Base-by-base conservation (phyloP, 2,113 vertebrate genomes). In the Stercorarius parasiticus region DNA sequence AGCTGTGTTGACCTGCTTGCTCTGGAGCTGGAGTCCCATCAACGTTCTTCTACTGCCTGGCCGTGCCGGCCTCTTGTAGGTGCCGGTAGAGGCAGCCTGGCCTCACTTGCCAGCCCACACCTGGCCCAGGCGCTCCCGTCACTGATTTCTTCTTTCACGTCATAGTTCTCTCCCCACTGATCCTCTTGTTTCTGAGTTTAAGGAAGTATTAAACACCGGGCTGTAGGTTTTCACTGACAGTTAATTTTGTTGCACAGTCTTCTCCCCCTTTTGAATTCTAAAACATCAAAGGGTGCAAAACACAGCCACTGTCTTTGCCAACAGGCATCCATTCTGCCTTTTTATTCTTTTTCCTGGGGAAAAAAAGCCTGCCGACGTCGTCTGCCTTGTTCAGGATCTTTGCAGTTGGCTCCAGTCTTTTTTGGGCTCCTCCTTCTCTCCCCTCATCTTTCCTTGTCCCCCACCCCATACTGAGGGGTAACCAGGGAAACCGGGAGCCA, bases 401-500 rank as follows among this genome's bases (percentile, higher is more conserved):
- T 93, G 71, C 90, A 88, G 90, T 80, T 90, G 95, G 89, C n/a
- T 90, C 66, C 10, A 12, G 14, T 55, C 50, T 65, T 65, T 94
- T 67, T 86, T 56, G 65, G 58, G 59, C 82, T 95, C 89, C 93
- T 96, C 89, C 94, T 96, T 73, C 79, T 26, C 45, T 86, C 53
- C 62, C 50, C 56, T 92, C 56, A 47, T 61, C 52, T 53, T 78
- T 72, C 81, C 26, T 49, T 3, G 3, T n/a, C 62, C 61, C 71
- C 58, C 52, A 70, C 70, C 69, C 73, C 69, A 88, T 84, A 76
- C 38, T 1, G 3, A 82, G 78, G 88, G 81, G 97, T 97, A 96
- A 93, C 94, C 94, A 91, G 71, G 93, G 97, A 93, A 96, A 97
- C 95, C 3, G 14, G 92, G 45, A 96, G 88, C 96, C 89, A 95